A percentile compares a stretch with the other conserved stretches of the same genome.
Evolutionary conservation across 53 echinoderm and acorn worm species (phyloP).

Genomic region (Henricia sp.): DNA sequence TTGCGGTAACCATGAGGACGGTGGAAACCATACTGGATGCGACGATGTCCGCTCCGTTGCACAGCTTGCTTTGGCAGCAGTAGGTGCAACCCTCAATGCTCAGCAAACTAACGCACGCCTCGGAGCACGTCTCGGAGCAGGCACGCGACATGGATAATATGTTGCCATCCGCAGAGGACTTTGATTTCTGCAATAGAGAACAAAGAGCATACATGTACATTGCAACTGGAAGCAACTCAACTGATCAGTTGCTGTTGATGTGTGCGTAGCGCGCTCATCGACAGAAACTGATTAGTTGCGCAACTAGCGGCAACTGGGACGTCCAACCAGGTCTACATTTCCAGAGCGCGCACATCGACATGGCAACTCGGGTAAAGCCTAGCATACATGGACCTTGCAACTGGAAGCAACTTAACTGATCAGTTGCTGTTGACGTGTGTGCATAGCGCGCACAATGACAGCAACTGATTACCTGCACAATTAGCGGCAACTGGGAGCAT

Average conservation of each 20-base stretch:
- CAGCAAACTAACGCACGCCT: neutral
- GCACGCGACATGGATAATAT: neutral
- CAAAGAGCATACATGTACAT: neutral
- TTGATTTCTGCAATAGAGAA: constrained; percentile 27
- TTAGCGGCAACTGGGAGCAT: too few species aligned
- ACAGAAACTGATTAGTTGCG: neutral
- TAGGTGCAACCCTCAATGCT: constrained; percentile 35
- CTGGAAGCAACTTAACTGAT: too few species aligned
- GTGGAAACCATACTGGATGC: constrained; percentile 9
- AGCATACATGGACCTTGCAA: too few species aligned
- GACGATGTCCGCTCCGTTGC: constrained; percentile 25
- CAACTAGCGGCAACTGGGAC: neutral
- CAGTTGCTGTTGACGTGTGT: too few species aligned
- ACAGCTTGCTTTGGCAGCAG: constrained; percentile 35
- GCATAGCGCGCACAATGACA: too few species aligned
- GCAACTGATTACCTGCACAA: too few species aligned
- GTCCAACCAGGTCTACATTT: too few species aligned
- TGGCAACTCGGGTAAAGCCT: too few species aligned
- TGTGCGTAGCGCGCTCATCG: neutral
- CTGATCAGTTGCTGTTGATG: too few species aligned
- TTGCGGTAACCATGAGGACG: constrained; percentile 18
- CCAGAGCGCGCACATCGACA: too few species aligned
- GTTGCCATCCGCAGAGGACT: neutral
- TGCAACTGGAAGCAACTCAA: neutral
- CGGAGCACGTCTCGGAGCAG: constrained; percentile 4